Base-by-base conservation (phyloP, 2,113 vertebrate species). In the Eudyptes chrysolophus region DNA sequence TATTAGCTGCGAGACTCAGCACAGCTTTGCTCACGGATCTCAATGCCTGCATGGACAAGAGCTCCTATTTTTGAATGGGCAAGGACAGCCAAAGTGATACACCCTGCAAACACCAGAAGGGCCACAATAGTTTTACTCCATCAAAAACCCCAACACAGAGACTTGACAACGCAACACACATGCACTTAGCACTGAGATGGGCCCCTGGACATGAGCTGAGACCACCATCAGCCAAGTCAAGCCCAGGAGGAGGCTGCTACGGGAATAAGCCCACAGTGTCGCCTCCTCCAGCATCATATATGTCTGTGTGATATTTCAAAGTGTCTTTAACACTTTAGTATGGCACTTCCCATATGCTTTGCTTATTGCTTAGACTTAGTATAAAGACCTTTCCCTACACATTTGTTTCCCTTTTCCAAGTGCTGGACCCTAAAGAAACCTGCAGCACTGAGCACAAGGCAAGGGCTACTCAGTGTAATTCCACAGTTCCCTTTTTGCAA, bases 21-120 rank as follows among this genome's bases (percentile, higher is more conserved):
- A 34, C 14, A 54, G 44, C 51, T 77, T 19, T 29, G 34, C 54
- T 48, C 11, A 0, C 13, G 2, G 20, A 19, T 3, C 65, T 24
- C 79, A 10, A 13, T 0, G 2, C n/a, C 8, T 11, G 20, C 66
- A 6, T 1, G 40, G 79, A 26, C 0, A 1, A 44, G 8, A 81
- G 55, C n/a, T 42, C 40, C 62, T 60, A 38, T 48, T 36, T 26
- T 36, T 0, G 1, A 36, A 17, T 4, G 44, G 32, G 48, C 22
- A 36, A 57, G 25, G 38, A 30, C 30, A 32, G 13, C 12, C 32
- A 2, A 20, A 74, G 29, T 0, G 2, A 71, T 9, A 20, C 7
- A 11, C 19, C 48, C 54, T 36, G 49, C 16, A 4, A 34, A 64
- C 15, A 29, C 49, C 6, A 20, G 4, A 30, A 65, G 11, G 11